These are phyloP conservation scores for Trogon surrucura DNA, from an alignment of 2,113 vertebrate species.

Conservation along the genomic window DNA sequence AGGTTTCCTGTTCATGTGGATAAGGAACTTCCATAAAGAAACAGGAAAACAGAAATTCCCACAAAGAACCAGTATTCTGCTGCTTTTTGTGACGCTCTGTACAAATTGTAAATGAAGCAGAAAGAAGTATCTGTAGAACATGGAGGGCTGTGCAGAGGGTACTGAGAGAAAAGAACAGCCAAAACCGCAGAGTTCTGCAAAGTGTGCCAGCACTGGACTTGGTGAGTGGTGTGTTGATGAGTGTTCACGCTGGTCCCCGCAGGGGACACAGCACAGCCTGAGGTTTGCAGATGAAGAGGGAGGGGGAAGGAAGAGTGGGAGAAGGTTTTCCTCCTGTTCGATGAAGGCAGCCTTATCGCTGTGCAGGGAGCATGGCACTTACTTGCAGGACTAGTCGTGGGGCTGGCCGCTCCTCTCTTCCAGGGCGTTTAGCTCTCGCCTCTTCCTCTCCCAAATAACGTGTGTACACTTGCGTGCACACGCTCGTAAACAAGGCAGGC, in stretches of 20 bases:
- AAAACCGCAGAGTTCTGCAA: not conserved
- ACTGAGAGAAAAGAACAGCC: not conserved
- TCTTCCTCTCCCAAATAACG: not conserved
- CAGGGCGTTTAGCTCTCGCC: not conserved
- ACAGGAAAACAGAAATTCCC: slow-evolving; percentile 28
- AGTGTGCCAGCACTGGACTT: not conserved
- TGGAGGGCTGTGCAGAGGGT: not conserved
- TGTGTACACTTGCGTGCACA: not conserved
- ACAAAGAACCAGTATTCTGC: not conserved
- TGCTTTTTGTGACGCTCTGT: slow-evolving; percentile 1
- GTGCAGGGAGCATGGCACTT: not conserved
- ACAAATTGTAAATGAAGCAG: not conserved
- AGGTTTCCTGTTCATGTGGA: slow-evolving; percentile 41
- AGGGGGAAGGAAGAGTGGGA: not conserved
- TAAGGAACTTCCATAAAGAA: slow-evolving; percentile 43
- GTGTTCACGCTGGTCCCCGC: not conserved
- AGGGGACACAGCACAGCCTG: no score
- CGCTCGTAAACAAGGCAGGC: not conserved
- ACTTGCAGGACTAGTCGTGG: not conserved
- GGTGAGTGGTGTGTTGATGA: not conserved
- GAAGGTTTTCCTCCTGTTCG: not conserved
- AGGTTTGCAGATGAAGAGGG: not conserved
- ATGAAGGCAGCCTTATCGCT: not conserved
- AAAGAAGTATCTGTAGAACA: not conserved
- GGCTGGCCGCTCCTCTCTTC: not conserved